Evolutionary conservation across 2,113 vertebrate genomes (phyloP).

Genomic region (Anhinga rufa): DNA sequence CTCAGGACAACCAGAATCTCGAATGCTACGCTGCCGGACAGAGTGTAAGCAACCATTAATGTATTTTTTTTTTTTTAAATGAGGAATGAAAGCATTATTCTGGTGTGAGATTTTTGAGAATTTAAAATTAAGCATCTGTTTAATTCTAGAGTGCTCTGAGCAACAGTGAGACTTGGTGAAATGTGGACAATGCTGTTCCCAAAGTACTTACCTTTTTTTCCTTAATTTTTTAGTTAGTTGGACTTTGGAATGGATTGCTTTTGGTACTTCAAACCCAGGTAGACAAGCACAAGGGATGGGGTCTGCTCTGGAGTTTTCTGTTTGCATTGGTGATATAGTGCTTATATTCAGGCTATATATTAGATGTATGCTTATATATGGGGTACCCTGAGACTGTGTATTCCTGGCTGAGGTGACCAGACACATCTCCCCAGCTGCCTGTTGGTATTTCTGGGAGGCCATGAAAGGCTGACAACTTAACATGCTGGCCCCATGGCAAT

Average conservation of each 20-base stretch:
- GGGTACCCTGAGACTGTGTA: rapidly evolving
- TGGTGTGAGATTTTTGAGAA: not conserved
- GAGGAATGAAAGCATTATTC: not conserved
- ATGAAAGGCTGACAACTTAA: not conserved
- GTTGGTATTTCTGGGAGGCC: not conserved
- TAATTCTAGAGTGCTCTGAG: not conserved
- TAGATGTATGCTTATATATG: not conserved
- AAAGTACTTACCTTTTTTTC: not conserved
- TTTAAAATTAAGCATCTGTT: not conserved
- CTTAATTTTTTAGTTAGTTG: not conserved
- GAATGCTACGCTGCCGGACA: rapidly evolving
- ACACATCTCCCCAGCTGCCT: not conserved
- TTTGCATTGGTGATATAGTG: not conserved
- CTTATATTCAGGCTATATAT: not conserved
- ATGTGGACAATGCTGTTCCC: not conserved
- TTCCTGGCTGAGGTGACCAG: not conserved
- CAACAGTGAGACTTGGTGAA: not conserved
- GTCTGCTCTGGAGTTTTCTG: not conserved
- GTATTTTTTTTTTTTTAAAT: not conserved
- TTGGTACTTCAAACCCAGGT: not conserved
- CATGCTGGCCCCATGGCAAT: rapidly evolving
- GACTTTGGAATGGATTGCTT: not conserved
- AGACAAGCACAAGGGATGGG: not conserved
- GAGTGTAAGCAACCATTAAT: not conserved
- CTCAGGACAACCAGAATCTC: not conserved